These are phyloP conservation scores for Alca torda DNA, from an alignment of 2,797 vertebrate species.

Conservation along the genomic window DNA sequence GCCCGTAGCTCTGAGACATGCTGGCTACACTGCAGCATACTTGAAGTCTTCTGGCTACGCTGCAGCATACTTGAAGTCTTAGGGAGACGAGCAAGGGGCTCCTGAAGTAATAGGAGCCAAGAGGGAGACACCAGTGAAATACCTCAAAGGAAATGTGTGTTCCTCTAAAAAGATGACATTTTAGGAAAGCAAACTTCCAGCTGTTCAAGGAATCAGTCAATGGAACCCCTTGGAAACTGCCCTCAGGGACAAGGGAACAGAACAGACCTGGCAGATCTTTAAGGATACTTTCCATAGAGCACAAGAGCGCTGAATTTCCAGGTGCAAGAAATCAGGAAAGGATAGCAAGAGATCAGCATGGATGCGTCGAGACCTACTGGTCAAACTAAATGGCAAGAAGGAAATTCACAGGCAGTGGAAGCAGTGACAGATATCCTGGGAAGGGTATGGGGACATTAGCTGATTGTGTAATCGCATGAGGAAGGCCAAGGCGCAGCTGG, in stretches of 20 bases:
- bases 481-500: not conserved
- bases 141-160: not conserved
- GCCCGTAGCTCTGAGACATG: not conserved
- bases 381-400: not conserved
- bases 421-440: too few relatives aligned
- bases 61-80: not conserved
- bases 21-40: not conserved
- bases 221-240: not conserved
- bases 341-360: not conserved
- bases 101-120: not conserved
- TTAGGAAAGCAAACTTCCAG: not conserved
- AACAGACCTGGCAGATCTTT: not conserved
- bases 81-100: not conserved
- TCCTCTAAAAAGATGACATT: not conserved
- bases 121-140: not conserved
- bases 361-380: not conserved
- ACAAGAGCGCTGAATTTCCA: accelerated
- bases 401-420: not conserved
- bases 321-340: not conserved
- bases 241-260: not conserved
- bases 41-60: not conserved
- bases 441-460: not conserved
- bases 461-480: not conserved
- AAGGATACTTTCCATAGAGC: not conserved
- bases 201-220: not conserved